Base-by-base conservation (phyloP, 2,113 vertebrate genomes). In the Lamprologus callipterus region DNA sequence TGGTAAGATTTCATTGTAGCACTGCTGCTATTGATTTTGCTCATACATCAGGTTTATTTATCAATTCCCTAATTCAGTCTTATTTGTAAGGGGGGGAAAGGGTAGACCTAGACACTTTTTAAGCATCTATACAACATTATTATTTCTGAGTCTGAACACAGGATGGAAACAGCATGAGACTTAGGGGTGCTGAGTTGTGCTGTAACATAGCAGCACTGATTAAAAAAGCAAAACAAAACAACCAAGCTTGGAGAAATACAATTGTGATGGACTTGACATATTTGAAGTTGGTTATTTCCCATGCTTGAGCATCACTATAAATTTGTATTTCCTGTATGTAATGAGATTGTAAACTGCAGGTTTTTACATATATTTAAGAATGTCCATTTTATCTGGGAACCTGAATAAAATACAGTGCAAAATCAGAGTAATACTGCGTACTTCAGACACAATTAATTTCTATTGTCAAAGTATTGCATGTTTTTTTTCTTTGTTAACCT, bases 351-450 rank as follows among this genome's bases (percentile, higher is more conserved):
- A 49, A 49, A 35, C 23, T 42, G 26, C 3, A 68, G 5, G 80
- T 87, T 82, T 54, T n/a, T 60, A 19, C 33, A 60, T 45, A 26
- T 47, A 75, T 47, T 47, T 49, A 75, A 47, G 42, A 75, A 17
- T 75, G 23, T 16, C 14, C 16, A 31, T 31, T 2, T 31, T 78
- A 49, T 49, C 70, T 28, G 26, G 14, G 23, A 47, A 31, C 42
- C 26, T 47, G 16, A 49, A 75, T 19, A 47, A 45, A 75, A 75
- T 75, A 17, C 40, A 26, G 6, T 28, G 6, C 70, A 28, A 75
- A 28, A 75, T 47, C 6, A 2, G 23, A 75, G 21, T 47, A 47
- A 47, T 47, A 28, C 68, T 47, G 40, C 70, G 0, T 47, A 47
- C 14, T 28, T 75, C 70, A 75, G 23, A 28, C 14, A 75, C 16